Conservation (phyloP, 2,113 vertebrate species). For the Callocephalon fimbriatum region DNA sequence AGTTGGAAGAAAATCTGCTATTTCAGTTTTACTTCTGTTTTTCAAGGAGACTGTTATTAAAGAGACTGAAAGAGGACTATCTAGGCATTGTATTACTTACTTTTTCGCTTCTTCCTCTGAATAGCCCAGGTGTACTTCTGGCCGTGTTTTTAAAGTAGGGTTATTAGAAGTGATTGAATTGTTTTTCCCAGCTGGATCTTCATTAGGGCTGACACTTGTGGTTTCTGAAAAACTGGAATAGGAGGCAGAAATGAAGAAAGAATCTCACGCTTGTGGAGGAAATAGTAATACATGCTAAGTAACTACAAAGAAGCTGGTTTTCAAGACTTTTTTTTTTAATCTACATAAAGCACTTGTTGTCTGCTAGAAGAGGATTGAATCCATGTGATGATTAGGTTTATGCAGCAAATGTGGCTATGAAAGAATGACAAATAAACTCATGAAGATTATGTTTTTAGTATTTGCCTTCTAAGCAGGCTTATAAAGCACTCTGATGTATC, state of each 20-base stretch:
- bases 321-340: neutral
- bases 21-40: neutral
- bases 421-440: neutral
- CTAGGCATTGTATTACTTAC: neutral
- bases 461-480: neutral
- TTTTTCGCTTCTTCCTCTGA: neutral
- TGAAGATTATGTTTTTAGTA: neutral
- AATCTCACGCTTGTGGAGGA: neutral
- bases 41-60: neutral
- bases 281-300: neutral
- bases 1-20: neutral
- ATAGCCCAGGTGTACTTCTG: neutral
- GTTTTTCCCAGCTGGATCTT: neutral
- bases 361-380: neutral
- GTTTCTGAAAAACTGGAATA: conserved; percentile 32
- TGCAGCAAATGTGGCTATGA: neutral
- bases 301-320: neutral
- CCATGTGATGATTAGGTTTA: neutral
- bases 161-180: neutral
- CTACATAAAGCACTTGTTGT: neutral
- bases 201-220: neutral
- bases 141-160: conserved; percentile 17
- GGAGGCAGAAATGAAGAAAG: neutral
- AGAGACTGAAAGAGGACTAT: neutral
- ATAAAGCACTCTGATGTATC: neutral